Evolutionary conservation across 1,140 invertebrate genomes (phyloP), one percentile per base, ranked within the genome.

Genomic region (Panagrolaimus sp.): DNA sequence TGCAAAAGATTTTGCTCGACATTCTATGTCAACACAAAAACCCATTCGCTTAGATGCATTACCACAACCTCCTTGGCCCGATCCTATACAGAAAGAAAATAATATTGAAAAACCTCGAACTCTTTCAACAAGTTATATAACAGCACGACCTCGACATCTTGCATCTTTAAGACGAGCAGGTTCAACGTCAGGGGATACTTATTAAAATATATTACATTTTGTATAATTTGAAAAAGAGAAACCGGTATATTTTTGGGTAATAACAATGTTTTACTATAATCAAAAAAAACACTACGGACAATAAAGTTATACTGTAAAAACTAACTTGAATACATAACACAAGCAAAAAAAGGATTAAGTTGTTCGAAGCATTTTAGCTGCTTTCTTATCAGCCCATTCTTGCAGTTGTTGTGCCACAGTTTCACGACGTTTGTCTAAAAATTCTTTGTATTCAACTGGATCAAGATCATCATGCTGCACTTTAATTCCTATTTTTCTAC

Each of bases 311-410:
- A 58, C 52, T 58, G 28, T 48, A 58, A 55, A 58, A 58, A 58
- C 12, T 8, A 8, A 58, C 52, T 21, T 58, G 28, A 24, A 58
- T 26, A 48, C 2, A 1, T n/a, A 58, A 58, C 21, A 58, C 15
- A 2, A 58, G 17, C 17, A 26, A 58, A 58, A 58, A n/a, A 24
- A 24, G n/a, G 17, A 58, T 58, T 28, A 58, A 12, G 52, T 67
- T 21, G 77, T 91, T 85, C 94, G 87, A 68, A 96, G 88, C 88
- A 97, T 89, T 87, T 96, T 96, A 0, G 92, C 90, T 86, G 95
- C 91, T 85, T 90, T 90, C 78, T 89, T 89, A 84, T 93, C 92
- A 85, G 92, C 88, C 63, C 95, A 84, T 80, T 89, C 87, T 82
- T 89, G 88, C 74, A 89, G 87, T 84, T 94, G 90, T 81, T 90